phyloP scores from a whole-genome alignment of 2,113 vertebrate species.

The Vulpes ferrilata region DNA sequence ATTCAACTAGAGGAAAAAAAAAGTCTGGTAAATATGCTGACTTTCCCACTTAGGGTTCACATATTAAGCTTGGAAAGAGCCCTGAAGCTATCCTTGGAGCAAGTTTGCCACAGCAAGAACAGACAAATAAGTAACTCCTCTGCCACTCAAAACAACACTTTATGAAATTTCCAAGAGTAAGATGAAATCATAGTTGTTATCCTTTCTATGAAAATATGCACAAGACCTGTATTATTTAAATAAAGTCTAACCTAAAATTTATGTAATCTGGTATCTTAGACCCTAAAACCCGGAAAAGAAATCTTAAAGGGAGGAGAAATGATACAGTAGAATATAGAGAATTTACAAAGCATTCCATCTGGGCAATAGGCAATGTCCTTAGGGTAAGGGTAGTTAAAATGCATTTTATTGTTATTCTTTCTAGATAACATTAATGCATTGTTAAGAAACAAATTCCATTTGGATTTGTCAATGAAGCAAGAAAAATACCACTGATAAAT shows the following conservation, averaged over 20 bases:
- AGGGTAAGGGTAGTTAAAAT: background rate
- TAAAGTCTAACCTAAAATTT: background rate
- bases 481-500: background rate
- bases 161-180: slow-evolving; percentile 9
- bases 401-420: background rate
- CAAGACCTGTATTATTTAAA: slow-evolving; percentile 37
- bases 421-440: background rate
- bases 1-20: background rate
- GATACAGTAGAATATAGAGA: background rate
- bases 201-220: background rate
- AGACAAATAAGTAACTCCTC: background rate
- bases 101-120: background rate
- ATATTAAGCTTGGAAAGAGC: slow-evolving; percentile 46
- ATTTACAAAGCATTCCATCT: background rate
- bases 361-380: background rate
- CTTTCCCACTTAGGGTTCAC: background rate
- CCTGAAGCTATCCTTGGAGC: background rate
- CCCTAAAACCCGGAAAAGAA: background rate
- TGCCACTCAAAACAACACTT: background rate
- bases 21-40: slow-evolving; percentile 24
- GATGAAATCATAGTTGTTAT: slow-evolving; percentile 16
- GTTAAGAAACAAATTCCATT: background rate
- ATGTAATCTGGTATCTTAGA: background rate
- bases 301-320: background rate
- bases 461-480: background rate